Conservation (phyloP, 2,888 invertebrate species). For the Lottia scabra region DNA sequence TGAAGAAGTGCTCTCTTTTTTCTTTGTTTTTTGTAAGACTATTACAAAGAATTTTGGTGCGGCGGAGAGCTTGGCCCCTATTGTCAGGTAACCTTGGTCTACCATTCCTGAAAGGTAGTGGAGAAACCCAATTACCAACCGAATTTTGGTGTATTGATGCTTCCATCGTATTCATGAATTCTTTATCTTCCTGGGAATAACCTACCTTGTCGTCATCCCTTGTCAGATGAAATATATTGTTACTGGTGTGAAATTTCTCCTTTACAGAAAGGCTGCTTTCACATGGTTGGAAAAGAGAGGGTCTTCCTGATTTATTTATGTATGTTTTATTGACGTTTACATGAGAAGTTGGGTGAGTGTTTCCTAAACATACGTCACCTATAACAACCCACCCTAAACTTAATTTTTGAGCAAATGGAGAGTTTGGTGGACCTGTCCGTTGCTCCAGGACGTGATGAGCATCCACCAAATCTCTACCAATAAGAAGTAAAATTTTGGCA, state of each 20-base stretch:
- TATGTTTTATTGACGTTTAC: not conserved
- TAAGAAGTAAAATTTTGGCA: not conserved
- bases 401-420: not conserved
- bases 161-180: conserved; percentile 24
- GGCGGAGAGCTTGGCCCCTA: conserved; percentile 13
- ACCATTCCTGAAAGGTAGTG: conserved; percentile 21
- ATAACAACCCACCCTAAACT: not conserved
- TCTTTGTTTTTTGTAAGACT: conserved; percentile 9
- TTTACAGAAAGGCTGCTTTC: not conserved
- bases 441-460: conserved; percentile 6
- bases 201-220: conserved; percentile 21
- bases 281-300: not conserved
- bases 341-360: not conserved
- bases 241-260: not conserved
- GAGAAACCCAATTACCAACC: conserved; percentile 21
- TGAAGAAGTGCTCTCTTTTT: conserved; percentile 17
- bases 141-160: conserved; percentile 4
- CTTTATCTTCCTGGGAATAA: conserved; percentile 25
- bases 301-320: not conserved
- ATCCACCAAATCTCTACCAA: not conserved
- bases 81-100: conserved; percentile 25
- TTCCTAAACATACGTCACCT: not conserved
- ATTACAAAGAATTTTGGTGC: conserved; percentile 15
- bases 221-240: conserved; percentile 18
- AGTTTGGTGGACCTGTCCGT: conserved; percentile 5